A percentile compares a stretch with the other conserved stretches of the same genome.
These are phyloP conservation scores for Choreutis nemorana DNA, from an alignment of 2,888 invertebrate genomes.

Conservation along the genomic window DNA sequence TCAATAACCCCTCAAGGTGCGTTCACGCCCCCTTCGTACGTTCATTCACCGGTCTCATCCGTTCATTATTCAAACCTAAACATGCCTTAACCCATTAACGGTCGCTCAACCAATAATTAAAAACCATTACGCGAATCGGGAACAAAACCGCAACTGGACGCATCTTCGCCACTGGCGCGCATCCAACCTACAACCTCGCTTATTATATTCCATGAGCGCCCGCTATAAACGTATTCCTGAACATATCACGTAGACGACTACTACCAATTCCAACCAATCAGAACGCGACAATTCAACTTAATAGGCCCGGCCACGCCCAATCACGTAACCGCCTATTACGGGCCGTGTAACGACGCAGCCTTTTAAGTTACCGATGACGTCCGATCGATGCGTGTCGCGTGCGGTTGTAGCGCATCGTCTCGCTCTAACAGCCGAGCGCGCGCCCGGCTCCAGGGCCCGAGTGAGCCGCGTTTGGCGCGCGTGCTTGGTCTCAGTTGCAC, in stretches of 20 bases:
- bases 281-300: conserved; percentile 63
- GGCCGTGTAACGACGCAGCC: conserved; percentile 64
- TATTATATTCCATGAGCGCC: conserved; percentile 64
- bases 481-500: conserved; percentile 63
- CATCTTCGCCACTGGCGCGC: conserved; percentile 45
- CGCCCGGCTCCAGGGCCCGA: conserved; percentile 40
- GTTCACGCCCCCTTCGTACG: conserved; percentile 21
- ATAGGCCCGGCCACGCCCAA: conserved; percentile 63
- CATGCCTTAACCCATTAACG: conserved; percentile 36
- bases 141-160: conserved; percentile 46
- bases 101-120: conserved; percentile 44
- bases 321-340: conserved; percentile 68
- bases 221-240: conserved; percentile 64
- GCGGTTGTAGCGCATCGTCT: conserved; percentile 16
- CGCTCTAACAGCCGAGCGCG: conserved; percentile 34
- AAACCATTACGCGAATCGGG: conserved; percentile 46
- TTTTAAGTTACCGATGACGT: conserved; percentile 59
- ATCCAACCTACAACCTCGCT: conserved; percentile 58
- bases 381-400: conserved; percentile 33
- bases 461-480: conserved; percentile 60
- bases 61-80: conserved; percentile 26
- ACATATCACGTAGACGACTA: conserved; percentile 65
- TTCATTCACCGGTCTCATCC: conserved; percentile 26
- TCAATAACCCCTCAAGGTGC: conserved; percentile 14
- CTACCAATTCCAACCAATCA: conserved; percentile 66